Base-by-base conservation (phyloP, 1,140 invertebrate species). In the Drosophila seguyi region DNA sequence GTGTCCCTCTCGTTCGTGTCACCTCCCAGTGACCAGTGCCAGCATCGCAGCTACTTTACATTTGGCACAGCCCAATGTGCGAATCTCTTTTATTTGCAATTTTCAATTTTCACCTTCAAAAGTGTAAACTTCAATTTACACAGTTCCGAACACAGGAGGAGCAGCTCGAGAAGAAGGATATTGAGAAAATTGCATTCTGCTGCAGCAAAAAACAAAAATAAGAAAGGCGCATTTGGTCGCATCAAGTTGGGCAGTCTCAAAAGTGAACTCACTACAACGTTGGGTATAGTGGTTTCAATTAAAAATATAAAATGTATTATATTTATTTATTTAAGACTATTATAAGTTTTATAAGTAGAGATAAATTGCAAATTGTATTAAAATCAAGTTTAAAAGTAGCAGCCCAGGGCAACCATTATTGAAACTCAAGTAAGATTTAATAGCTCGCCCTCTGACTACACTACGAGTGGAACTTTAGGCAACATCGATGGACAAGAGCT, bases 101-200 rank as follows among this genome's bases (percentile, higher is more conserved):
- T 88, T 88, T 88, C 84, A 88, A 88, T 88, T 88, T 85, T 79
- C 85, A 90, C 85, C 84, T 84, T 75, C 60, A 60, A 71, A 80
- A 81, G 74, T 81, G 85, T 81, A 90, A 90, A 85, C 85, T 90
- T 74, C 81, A 78, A 88, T 90, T 88, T 90, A 79, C 76, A 74
- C 60, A 55, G 71, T 41, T 47, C 56, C 41, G 34, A 73, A 45
- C 63, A 27, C 42, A 47, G 27, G 38, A 41, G 27, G 41, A 55
- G 42, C 47, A 50, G 60, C 36, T 58, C 45, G n/a, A 27, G 44
- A 27, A 77, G 57, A 71, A 39, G 75, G 60, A 78, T 76, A 69
- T 65, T 68, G 68, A 52, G 60, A 80, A 84, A 84, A 85, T 85
- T 77, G 81, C 72, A 80, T 80, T 85, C 66, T 69, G 76, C 44